These are phyloP conservation scores for Venturia canescens DNA, from an alignment of 1,140 invertebrate genomes.

Conservation along the genomic window DNA sequence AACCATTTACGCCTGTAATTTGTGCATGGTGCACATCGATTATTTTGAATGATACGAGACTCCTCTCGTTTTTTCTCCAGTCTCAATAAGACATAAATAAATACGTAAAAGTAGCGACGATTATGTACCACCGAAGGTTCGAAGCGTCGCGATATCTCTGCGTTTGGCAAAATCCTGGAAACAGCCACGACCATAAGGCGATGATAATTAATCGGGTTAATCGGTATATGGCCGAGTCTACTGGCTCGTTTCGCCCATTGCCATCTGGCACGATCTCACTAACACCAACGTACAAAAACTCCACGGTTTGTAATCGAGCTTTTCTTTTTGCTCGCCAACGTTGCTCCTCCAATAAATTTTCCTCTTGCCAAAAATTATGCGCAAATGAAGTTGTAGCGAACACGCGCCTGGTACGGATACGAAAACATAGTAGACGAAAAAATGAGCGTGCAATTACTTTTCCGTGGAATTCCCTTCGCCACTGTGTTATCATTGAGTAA, in stretches of 20 bases:
- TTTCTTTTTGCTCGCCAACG: neutral
- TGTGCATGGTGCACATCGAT: no score
- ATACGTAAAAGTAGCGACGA: constrained; percentile 19
- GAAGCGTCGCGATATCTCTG: constrained; percentile 36
- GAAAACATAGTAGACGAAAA: no score
- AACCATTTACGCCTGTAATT: no score
- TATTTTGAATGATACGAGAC: neutral
- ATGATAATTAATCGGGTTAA: constrained; percentile 68
- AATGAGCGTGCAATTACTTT: no score
- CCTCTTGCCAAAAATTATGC: no score
- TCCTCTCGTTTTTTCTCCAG: neutral
- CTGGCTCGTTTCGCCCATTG: constrained; percentile 26
- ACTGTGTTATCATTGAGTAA: no score
- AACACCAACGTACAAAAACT: neutral
- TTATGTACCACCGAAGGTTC: constrained; percentile 44
- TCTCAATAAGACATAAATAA: constrained; percentile 20
- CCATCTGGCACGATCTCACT: constrained; percentile 29
- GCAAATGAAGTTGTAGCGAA: no score
- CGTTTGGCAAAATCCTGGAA: constrained; percentile 41
- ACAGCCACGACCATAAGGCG: constrained; percentile 51
- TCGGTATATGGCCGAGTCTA: constrained; percentile 42
- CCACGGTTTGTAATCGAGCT: neutral
- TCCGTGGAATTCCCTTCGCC: no score
- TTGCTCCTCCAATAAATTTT: neutral
- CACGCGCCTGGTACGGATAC: no score